Conservation (phyloP, 1,140 invertebrate species). For the Apis dorsata region DNA sequence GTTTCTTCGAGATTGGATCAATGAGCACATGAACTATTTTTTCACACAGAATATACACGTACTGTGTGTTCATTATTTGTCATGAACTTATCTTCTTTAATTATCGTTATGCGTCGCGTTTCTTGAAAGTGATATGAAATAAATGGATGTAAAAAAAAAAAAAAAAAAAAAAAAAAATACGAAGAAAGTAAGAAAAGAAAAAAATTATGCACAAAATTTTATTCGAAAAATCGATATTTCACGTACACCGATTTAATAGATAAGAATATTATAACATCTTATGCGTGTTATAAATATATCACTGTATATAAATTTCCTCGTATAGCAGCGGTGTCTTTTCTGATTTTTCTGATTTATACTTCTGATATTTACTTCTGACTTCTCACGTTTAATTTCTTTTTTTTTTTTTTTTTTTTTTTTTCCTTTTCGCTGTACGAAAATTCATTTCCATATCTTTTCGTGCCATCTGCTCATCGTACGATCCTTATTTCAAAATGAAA, state of each 20-base stretch:
- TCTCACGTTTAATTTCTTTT: background rate
- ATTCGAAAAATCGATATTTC: background rate
- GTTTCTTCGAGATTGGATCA: background rate
- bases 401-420: background rate
- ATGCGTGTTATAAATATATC: background rate
- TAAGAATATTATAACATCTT: background rate
- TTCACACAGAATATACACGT: background rate
- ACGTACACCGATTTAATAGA: background rate
- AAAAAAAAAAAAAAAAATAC: background rate
- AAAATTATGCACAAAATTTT: too few species aligned
- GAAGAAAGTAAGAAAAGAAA: too few species aligned
- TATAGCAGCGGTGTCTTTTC: background rate
- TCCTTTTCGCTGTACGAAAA: conserved; percentile 18
- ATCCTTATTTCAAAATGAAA: conserved; percentile 40
- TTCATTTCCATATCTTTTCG: conserved; percentile 34
- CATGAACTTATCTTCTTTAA: too few species aligned
- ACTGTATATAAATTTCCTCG: background rate
- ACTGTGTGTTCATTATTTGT: background rate
- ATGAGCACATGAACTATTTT: conserved; percentile 13
- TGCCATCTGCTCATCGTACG: conserved; percentile 33
- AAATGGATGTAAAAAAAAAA: background rate
- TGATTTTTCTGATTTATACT: conserved; percentile 1
- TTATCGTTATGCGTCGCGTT: background rate
- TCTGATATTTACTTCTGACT: background rate
- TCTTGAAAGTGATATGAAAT: background rate